These are phyloP conservation scores for Bolinopsis microptera DNA, from an alignment of 37 sponge, comb jelly and placozoan species.

Conservation along the genomic window DNA sequence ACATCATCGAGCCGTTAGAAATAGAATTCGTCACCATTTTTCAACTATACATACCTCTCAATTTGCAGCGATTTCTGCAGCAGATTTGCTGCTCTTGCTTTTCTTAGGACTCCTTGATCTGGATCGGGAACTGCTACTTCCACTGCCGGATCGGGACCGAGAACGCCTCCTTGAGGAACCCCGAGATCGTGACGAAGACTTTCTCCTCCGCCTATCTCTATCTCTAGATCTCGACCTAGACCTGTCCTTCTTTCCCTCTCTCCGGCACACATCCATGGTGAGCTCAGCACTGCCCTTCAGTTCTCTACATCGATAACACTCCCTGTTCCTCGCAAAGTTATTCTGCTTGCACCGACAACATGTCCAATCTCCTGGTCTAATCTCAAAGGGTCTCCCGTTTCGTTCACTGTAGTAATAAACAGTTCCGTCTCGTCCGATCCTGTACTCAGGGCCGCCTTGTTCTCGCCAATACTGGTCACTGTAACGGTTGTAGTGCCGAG, in stretches of 20 bases:
- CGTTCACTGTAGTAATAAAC: slow-evolving; percentile 19
- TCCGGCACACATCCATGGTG: slow-evolving; percentile 53
- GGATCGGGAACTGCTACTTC: background rate
- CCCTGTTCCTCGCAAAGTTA: slow-evolving; percentile 56
- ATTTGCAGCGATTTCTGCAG: background rate
- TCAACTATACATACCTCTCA: too few relatives aligned
- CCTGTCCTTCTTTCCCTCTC: slow-evolving; percentile 30
- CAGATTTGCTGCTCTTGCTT: background rate
- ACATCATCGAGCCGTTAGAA: too few relatives aligned
- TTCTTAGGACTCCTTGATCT: background rate
- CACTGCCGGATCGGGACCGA: background rate
- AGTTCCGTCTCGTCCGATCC: slow-evolving; percentile 17
- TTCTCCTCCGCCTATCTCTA: background rate
- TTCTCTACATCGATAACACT: slow-evolving; percentile 54
- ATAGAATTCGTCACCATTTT: too few relatives aligned
- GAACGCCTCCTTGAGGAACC: background rate
- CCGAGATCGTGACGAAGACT: background rate
- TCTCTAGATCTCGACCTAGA: slow-evolving; percentile 13
- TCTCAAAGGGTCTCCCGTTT: slow-evolving; percentile 45
- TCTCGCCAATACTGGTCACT: slow-evolving; percentile 38
- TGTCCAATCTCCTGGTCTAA: slow-evolving; percentile 57
- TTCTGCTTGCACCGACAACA: slow-evolving; percentile 56
- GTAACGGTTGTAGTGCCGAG: background rate
- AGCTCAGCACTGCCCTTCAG: slow-evolving; percentile 6
- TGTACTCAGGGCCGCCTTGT: slow-evolving; percentile 53